Evolutionary conservation across 92 coral and sea anemone species (phyloP), one percentile per base, ranked within the genome.

Genomic region (Porites rus): DNA sequence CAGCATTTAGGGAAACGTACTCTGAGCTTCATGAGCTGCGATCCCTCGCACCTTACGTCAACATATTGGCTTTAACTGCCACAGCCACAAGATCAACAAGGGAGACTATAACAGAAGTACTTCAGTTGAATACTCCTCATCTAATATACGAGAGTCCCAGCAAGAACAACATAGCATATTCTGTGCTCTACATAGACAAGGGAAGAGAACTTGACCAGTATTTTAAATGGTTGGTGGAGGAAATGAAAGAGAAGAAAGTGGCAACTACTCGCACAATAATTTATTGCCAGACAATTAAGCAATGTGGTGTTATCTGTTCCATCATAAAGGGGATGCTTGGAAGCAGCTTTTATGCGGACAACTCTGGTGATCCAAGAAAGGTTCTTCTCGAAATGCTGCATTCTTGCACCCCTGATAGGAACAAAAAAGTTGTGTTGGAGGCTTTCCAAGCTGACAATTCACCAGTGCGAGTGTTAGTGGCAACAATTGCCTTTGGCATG

Each of bases 401-500:
- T 64, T 87, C 94, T 12, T 87, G 94, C 69, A 84, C 94, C 25
- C 94, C 80, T n/a, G 56, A 51, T 1, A 65, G 25, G 0, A 84
- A 88, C 64, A 91, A 93, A 66, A 79, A 85, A 59, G 46, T 54
- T 25, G 77, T 91, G 0, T 77, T 91, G 13, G 46, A 85, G 11
- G 80, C 85, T 16, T 88, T 93, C 67, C 86, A 59, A 51, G 43
- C 18, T 2, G 86, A 63, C 9, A 64, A 77, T 62, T 63, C 78
- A 16, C 13, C 12, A 9, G n/a, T 93, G 25, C 56, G 90, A 43
- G 68, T 88, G 0, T 67, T 93, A 2, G 69, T 91, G 21, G 93
- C 94, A 19, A 94, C 97, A 6, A 86, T 91, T 72, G 94, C 93
- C 13, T 94, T 89, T 76, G 93, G 93, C 1, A 94, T 94, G 97